Conservation (phyloP, 1,140 invertebrate species). For the Pseudachorutes palmiensis region DNA sequence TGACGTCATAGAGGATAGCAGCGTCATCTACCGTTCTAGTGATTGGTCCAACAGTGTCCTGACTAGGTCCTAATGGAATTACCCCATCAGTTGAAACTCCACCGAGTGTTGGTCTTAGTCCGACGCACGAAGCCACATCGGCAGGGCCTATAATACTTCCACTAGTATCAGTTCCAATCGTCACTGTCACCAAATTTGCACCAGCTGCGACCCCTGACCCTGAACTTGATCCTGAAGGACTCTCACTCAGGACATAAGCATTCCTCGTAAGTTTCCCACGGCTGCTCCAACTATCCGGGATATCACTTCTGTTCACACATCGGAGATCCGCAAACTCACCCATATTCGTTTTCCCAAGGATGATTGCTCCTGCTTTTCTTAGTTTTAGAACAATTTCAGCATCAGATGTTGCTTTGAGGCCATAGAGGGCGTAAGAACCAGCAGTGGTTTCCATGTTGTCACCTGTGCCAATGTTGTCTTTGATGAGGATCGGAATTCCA, state of each 20-base stretch:
- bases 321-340: constrained; percentile 5
- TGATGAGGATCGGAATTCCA: constrained; percentile 18
- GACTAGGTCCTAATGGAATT: constrained; percentile 18
- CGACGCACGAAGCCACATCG: neutral
- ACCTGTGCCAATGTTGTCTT: constrained; percentile 13
- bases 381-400: constrained; percentile 4
- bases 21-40: constrained; percentile 7
- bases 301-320: constrained; percentile 1
- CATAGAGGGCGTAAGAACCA: constrained; percentile 13
- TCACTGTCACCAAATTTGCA: constrained; percentile 11
- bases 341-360: constrained; percentile 13
- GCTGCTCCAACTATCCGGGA: constrained; percentile 20
- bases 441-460: constrained; percentile 15
- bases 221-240: constrained; percentile 7
- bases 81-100: constrained; percentile 5
- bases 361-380: constrained; percentile 7
- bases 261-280: constrained; percentile 17
- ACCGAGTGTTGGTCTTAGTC: constrained; percentile 13
- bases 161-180: constrained; percentile 23
- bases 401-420: constrained; percentile 1
- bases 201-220: constrained; percentile 15
- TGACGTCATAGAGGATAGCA: constrained; percentile 10
- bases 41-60: constrained; percentile 22
- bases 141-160: constrained; percentile 11
- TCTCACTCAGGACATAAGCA: neutral